Evolutionary conservation across 2,797 vertebrate species (phyloP), one percentile per base, ranked within the genome.

Genomic region (Xiphophorus birchmanni): DNA sequence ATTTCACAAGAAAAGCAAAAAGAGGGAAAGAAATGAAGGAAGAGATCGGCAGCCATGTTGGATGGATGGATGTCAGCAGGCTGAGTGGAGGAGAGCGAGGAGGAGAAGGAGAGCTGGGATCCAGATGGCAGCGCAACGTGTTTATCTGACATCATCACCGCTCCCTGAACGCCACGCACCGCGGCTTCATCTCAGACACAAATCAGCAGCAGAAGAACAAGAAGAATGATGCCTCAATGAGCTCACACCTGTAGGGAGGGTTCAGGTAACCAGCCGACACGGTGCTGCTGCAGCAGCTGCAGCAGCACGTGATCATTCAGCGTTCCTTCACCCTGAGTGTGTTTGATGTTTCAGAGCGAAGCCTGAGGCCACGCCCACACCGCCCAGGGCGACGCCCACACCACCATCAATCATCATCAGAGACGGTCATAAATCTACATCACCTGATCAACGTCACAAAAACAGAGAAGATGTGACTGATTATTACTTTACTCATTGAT

Each of bases 291-390:
- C 45, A 4, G 45, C 45, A 13, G 45, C 13, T 4, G 48, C 48
- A 48, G 48, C 48, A 50, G 0, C 48, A 21, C 18, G 0, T 50
- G 18, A 52, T 52, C 50, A 2, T 7, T 18, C 17, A 21, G 17
- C 50, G 6, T 21, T 74, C 44, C 67, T 56, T 21, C 65, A 37
- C 47, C 32, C 15, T 63, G 75, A 75, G 74, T 71, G 67, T 75
- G 75, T 73, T 63, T 76, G 54, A 15, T 56, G 75, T 83, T 82
- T 82, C 72, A 2, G 83, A 76, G 35, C 45, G 45, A 15, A 50
- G 32, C 45, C 48, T 37, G 47, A 80, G 77, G 50, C 40, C 48
- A 21, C 48, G 48, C 48, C 18, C 40, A 65, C 12, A 32, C 32
- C 4, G 1, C 47, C 4, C 47, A 17, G 47, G 47, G 47, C 47